Conservation (phyloP, 2,888 invertebrate genomes). For the Rhagium mordax region DNA sequence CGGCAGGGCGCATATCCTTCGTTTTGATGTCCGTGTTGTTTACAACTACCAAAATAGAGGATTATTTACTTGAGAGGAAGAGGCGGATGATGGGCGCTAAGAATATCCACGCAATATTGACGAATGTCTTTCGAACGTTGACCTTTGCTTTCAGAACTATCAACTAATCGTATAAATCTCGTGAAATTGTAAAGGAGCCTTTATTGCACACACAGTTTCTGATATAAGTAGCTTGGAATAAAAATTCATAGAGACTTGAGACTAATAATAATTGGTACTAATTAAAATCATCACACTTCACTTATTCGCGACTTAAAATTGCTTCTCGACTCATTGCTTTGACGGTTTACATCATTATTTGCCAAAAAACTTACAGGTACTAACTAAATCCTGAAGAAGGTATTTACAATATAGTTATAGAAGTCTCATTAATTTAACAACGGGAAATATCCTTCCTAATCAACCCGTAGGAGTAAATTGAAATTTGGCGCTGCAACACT, state of each 20-base stretch:
- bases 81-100: neutral
- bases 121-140: constrained; percentile 3
- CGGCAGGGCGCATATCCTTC: neutral
- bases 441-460: too few species aligned
- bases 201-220: neutral
- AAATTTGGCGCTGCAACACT: neutral
- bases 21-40: constrained; percentile 8
- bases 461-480: too few species aligned
- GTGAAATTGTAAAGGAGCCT: constrained; percentile 36
- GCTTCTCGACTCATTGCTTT: too few species aligned
- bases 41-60: constrained; percentile 18
- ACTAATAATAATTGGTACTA: neutral
- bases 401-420: too few species aligned
- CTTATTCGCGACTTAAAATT: too few species aligned
- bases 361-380: too few species aligned
- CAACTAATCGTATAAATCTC: neutral
- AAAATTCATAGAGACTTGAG: neutral
- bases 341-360: too few species aligned
- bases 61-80: neutral
- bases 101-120: constrained; percentile 19
- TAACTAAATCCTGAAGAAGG: too few species aligned
- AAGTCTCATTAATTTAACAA: too few species aligned
- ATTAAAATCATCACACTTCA: neutral
- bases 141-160: constrained; percentile 10
- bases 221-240: neutral